phyloP scores from a whole-genome alignment of 2,797 vertebrate species.

The Ispidina lecontei region DNA sequence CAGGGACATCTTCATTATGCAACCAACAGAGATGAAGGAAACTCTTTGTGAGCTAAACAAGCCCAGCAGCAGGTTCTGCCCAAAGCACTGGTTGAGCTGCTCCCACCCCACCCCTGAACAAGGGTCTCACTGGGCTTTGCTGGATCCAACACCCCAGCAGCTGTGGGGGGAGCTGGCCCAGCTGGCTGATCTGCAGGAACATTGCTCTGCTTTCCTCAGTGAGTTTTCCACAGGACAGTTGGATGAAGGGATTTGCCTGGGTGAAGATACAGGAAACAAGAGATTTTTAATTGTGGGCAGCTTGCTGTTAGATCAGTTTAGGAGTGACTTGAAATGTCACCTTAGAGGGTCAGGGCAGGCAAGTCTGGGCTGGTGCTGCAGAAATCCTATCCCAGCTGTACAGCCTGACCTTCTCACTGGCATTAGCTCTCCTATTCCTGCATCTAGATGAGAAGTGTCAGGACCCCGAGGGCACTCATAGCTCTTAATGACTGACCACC shows the following conservation, averaged over 20 bases:
- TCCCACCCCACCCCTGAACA: background rate
- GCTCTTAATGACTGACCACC: background rate
- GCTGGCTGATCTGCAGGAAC: background rate
- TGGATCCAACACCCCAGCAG: background rate
- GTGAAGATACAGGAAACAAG: background rate
- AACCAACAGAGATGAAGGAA: background rate
- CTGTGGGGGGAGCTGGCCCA: background rate
- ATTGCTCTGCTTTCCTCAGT: background rate
- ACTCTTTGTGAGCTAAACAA: background rate
- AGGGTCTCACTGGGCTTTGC: background rate
- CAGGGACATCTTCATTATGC: background rate
- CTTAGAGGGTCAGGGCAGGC: background rate
- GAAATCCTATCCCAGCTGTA: background rate
- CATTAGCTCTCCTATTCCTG: background rate
- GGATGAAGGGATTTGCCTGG: background rate
- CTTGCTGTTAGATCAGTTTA: background rate
- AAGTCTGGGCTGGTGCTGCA: background rate
- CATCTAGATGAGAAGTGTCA: background rate
- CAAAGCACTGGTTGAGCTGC: background rate
- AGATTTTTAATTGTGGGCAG: background rate
- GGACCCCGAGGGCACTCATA: background rate
- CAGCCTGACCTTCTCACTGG: background rate
- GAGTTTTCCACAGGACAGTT: background rate
- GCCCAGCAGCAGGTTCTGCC: background rate
- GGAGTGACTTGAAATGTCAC: background rate